Conservation (phyloP, 2,888 invertebrate species). For the Caenorhabditis afra region DNA sequence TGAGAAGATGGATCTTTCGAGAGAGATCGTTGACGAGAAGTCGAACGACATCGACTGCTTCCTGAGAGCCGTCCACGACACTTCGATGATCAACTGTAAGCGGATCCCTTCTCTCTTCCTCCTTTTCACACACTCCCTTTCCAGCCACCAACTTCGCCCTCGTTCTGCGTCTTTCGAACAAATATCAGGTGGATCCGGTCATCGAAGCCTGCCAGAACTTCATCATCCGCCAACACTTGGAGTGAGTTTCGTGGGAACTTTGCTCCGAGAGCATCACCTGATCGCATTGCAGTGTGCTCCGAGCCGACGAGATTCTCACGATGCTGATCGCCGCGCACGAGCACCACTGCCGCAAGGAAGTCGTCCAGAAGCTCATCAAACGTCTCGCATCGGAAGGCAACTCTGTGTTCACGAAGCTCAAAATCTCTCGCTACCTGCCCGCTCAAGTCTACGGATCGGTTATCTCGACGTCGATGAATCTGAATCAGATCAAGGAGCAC, state of each 20-base stretch:
- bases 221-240: conserved; percentile 66
- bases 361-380: conserved; percentile 67
- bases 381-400: conserved; percentile 73
- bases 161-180: conserved; percentile 74
- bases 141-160: conserved; percentile 73
- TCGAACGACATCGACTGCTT: conserved; percentile 72
- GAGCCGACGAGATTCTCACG: conserved; percentile 76
- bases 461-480: conserved; percentile 75
- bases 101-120: neutral
- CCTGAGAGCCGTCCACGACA: conserved; percentile 72
- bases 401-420: conserved; percentile 72
- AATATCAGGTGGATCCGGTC: conserved; percentile 75
- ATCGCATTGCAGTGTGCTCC: conserved; percentile 66
- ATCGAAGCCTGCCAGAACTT: conserved; percentile 73
- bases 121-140: conserved; percentile 28
- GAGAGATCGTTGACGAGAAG: conserved; percentile 78
- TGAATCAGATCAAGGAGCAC: conserved; percentile 66
- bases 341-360: conserved; percentile 68
- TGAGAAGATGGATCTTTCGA: conserved; percentile 73
- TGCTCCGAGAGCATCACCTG: neutral
- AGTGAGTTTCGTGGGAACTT: conserved; percentile 65
- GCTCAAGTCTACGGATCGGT: conserved; percentile 76
- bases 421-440: conserved; percentile 73
- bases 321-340: conserved; percentile 74
- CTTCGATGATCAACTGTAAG: conserved; percentile 69